A percentile compares a stretch with the other conserved stretches of the same genome.
phyloP scores from a whole-genome alignment of 2,113 vertebrate genomes.

The Rattus rattus region DNA sequence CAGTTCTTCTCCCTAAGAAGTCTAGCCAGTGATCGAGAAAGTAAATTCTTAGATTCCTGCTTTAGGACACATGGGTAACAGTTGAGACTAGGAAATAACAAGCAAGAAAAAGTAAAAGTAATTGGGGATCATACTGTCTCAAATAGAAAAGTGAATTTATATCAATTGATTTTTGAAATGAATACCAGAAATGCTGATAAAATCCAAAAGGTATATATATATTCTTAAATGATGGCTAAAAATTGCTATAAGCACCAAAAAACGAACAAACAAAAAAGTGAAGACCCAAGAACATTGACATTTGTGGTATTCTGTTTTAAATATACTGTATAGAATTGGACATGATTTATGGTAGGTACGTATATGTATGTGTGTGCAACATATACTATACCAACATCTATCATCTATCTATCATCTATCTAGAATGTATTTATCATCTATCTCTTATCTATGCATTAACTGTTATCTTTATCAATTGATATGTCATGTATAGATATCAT shows the following conservation, averaged over 20 bases:
- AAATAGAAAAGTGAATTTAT: neutral
- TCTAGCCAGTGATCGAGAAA: slow-evolving; percentile 76
- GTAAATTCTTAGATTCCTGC: slow-evolving; percentile 31
- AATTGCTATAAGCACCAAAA: neutral
- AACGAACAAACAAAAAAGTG: no score
- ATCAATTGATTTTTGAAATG: neutral
- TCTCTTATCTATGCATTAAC: neutral
- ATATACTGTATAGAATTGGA: neutral
- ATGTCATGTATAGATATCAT: neutral
- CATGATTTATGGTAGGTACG: no score
- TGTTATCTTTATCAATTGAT: neutral
- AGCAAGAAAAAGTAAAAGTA: neutral
- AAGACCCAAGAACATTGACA: neutral
- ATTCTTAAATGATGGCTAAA: slow-evolving; percentile 22
- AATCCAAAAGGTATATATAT: neutral
- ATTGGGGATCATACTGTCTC: neutral
- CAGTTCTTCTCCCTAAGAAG: slow-evolving; percentile 56
- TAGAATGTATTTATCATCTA: neutral
- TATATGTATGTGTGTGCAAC: neutral
- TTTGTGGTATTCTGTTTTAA: neutral
- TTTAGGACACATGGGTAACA: slow-evolving; percentile 67
- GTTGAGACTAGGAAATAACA: slow-evolving; percentile 60
- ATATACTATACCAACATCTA: neutral
- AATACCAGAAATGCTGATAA: neutral
- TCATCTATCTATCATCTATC: neutral